Base-by-base conservation (phyloP, 1,140 invertebrate genomes). In the Eciton burchellii region DNA sequence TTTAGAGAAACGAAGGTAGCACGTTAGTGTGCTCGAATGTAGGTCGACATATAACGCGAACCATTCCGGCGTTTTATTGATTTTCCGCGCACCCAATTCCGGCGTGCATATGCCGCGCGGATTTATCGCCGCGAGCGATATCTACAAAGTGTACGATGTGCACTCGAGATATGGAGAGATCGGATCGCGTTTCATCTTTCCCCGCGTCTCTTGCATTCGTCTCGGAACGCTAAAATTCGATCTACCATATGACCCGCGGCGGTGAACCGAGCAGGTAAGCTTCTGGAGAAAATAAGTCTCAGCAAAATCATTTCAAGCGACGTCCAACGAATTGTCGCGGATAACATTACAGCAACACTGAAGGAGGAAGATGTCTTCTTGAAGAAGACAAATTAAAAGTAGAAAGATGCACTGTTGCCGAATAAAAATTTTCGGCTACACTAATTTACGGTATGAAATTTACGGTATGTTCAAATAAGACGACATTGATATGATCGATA, bases 31-130 rank as follows among this genome's bases (percentile, higher is more conserved):
- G 41, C 74, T 79, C 24, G 63, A 79, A 79, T 79, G 74, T 79
- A 79, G 74, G 74, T 79, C 74, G 74, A 56, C 63, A 57, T 70
- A 70, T 45, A 79, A 79, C 74, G 74, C 49, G 56, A 19, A 16
- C 65, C 49, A 63, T 79, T 79, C 74, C 74, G 74, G 63, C 52
- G 74, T 79, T 79, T 79, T 79, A 79, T 79, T 79, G 74, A 79
- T 79, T 79, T 79, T 26, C 24, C 74, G 74, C 63, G 49, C 49
- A 79, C 63, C 60, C 74, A 70, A 79, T 68, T 79, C 74, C 74
- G 41, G 49, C 35, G 24, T 70, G 14, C 35, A 68, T 21, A 43
- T 24, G 16, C 45, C 16, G 24, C 11, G 24, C 26, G 21, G 45
- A 8, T 11, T 29, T 21, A 29, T 29, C 29, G 12, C 11, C 49